Conservation (phyloP, 2,888 invertebrate species). For the Polietes domitor region DNA sequence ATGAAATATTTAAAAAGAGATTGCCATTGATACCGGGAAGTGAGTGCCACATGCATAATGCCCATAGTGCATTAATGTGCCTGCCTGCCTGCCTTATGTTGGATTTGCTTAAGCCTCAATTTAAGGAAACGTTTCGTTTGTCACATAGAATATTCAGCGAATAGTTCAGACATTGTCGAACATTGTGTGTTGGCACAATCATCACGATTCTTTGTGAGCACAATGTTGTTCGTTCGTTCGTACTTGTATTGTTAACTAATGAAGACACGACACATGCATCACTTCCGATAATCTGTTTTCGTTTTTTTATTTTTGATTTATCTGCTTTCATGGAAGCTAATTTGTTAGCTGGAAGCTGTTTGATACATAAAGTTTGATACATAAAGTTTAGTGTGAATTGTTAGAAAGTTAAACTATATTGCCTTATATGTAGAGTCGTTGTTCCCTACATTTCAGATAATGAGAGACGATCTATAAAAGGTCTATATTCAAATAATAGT, state of each 20-base stretch:
- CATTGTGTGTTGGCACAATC: not conserved
- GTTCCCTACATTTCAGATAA: too few relatives aligned
- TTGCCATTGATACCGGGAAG: conserved; percentile 21
- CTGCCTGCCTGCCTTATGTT: too few relatives aligned
- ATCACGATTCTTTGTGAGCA: conserved; percentile 24
- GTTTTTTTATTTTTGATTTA: not conserved
- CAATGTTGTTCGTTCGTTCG: not conserved
- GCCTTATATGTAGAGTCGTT: too few relatives aligned
- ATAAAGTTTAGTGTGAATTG: too few relatives aligned
- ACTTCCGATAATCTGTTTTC: conserved; percentile 8
- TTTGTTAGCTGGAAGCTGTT: too few relatives aligned
- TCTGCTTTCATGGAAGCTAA: too few relatives aligned
- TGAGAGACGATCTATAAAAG: too few relatives aligned
- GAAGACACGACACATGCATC: conserved; percentile 16
- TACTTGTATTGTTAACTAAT: not conserved
- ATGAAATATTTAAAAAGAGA: not conserved
- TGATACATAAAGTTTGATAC: too few relatives aligned
- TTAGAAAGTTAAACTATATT: too few relatives aligned
- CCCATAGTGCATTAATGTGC: too few relatives aligned
- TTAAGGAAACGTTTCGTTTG: conserved; percentile 7
- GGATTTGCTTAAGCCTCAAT: not conserved
- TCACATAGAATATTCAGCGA: conserved; percentile 24
- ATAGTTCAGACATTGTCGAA: not conserved
- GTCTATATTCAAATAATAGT: too few relatives aligned
- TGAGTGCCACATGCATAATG: not conserved